Base-by-base conservation (phyloP, 2,888 invertebrate genomes). In the Xiphydria camelus region DNA sequence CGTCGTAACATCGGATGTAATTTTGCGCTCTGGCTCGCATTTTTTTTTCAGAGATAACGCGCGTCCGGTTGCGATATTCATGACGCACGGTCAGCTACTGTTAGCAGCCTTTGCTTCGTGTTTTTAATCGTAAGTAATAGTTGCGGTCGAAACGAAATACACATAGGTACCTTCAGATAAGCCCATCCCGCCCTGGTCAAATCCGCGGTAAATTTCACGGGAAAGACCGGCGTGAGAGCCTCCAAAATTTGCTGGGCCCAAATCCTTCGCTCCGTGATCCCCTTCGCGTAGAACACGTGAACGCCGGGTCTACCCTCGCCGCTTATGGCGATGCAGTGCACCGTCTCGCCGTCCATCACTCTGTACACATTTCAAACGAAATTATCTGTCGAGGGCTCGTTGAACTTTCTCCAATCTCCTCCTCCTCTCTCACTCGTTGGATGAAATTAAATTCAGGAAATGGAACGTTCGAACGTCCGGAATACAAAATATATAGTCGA, bases 231-330 rank as follows among this genome's bases (percentile, higher is more conserved):
- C 0, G 88, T 88, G 14, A 89, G 74, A 58, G 86, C 84, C 69
- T 91, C 89, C 1, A 88, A 80, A 15, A 91, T 79, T 66, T 86
- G 87, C 68, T 90, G 90, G 75, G 89, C 87, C 91, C 91, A 92
- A 47, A 83, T 70, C 41, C 79, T 62, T 64, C 82, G 62, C 48
- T 78, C 78, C n/a, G 75, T 69, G 26, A 60, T 55, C 19, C 72
- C 66, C 49, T 70, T 73, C 1, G 64, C 67, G 44, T 72, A 73
- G 41, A 64, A 62, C 39, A 60, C 61, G 51, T 60, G 66, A 54
- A 67, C 66, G 18, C 59, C 57, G 1, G 70, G 65, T 38, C 67
- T 62, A 29, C 64, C 61, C 15, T 68, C 66, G 15, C 62, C 55
- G 41, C 62, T 68, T 22, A 73, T 59, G 9, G 70, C 69, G 33